Base-by-base conservation (phyloP, 1,140 invertebrate species). In the Caenorhabditis inopinata region DNA sequence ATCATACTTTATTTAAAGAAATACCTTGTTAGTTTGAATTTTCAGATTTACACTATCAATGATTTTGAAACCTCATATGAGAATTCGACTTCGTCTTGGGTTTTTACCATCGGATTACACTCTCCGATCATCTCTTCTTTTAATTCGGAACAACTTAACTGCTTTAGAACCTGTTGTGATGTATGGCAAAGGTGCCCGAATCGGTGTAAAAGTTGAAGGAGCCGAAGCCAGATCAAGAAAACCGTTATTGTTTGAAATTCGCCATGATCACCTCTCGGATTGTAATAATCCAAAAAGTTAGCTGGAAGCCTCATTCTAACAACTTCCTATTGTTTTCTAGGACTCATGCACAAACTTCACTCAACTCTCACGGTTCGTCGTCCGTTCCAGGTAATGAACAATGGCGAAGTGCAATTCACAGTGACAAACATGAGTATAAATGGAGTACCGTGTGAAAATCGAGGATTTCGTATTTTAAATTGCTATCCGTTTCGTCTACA, bases 141-240 rank as follows among this genome's bases (percentile, higher is more conserved):
- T 91, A 73, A 90, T 92, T 46, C 89, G 95, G 85, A 98, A 97
- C 89, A 98, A 98, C 89, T 90, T 98, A 83, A 98, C 96, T 0
- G 92, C 95, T 53, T 90, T 97, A 83, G 96, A 98, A 90, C 92
- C 93, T 16, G 89, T 96, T 14, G 92, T 93, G 83, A 86, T 98
- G 32, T 92, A 92, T 58, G 95, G 95, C 0, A 91, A 93, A 84
- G 95, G 94, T 14, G 94, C 93, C 0, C 89, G 92, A 82, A 94
- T 95, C 11, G 92, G 94, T 88, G 93, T 98, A 88, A 93, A 94
- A 85, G 93, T 98, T 86, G 95, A 93, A n/a, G 95, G 95, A 89
- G 92, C 93, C 1, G 93, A 93, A 58, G 93, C 95, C 0, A 94
- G 93, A 6, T 93, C 93, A 0, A 86, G 88, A 12, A 91, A 92